Evolutionary conservation across 1,140 invertebrate species (phyloP).

Genomic region (Aethina tumida): DNA sequence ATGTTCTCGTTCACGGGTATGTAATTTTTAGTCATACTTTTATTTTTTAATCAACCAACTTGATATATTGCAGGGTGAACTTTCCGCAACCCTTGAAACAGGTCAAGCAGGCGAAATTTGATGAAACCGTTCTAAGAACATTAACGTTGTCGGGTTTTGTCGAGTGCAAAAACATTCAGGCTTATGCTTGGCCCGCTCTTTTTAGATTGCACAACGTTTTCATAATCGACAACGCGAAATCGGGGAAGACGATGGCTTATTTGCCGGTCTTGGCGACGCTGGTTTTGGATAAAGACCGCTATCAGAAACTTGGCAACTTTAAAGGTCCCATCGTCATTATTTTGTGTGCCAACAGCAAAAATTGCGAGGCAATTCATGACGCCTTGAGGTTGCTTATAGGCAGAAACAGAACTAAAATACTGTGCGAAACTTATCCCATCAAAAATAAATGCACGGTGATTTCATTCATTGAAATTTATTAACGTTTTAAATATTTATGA

Average conservation of each 20-base stretch:
- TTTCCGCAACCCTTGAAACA: not conserved
- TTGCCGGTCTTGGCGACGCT: slow-evolving; percentile 38
- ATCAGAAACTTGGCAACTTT: slow-evolving; percentile 10
- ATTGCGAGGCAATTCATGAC: slow-evolving; percentile 25
- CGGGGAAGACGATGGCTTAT: slow-evolving; percentile 44
- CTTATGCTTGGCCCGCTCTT: slow-evolving; percentile 39
- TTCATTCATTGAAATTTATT: too few relatives aligned
- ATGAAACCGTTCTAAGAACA: slow-evolving; percentile 1
- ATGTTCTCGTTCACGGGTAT: slow-evolving; percentile 27
- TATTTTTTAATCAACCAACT: not conserved
- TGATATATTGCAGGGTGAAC: slow-evolving; percentile 1
- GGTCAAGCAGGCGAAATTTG: not conserved
- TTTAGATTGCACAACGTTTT: slow-evolving; percentile 38
- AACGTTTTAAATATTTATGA: too few relatives aligned
- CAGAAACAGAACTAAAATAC: slow-evolving; percentile 12
- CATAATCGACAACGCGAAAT: slow-evolving; percentile 34
- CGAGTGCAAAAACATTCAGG: slow-evolving; percentile 31
- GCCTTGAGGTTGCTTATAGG: slow-evolving; percentile 14
- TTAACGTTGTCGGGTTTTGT: not conserved
- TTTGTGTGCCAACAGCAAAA: slow-evolving; percentile 18
- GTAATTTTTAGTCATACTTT: slow-evolving; percentile 6
- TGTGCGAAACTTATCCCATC: slow-evolving; percentile 18
- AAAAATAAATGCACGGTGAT: slow-evolving; percentile 18
- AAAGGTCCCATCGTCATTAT: slow-evolving; percentile 26
- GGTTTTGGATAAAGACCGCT: slow-evolving; percentile 30